These are phyloP conservation scores for Argopecten irradians DNA, from an alignment of 1,140 invertebrate species.

Conservation along the genomic window DNA sequence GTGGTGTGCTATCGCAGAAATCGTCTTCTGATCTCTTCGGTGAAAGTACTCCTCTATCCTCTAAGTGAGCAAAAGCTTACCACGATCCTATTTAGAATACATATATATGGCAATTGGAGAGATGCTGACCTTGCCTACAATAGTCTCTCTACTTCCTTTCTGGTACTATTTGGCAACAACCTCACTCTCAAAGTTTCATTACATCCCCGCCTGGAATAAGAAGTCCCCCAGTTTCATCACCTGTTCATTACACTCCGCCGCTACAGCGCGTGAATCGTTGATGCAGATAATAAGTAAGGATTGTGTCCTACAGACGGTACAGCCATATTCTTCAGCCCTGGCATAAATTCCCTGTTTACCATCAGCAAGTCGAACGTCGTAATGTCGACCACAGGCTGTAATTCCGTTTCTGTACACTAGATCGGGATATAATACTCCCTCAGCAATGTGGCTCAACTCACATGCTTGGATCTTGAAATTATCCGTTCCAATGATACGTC, in stretches of 20 bases:
- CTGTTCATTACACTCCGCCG: conserved; percentile 57
- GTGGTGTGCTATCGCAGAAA: not conserved
- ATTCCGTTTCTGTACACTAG: conserved; percentile 50
- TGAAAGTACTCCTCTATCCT: too few relatives aligned
- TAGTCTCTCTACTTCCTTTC: too few relatives aligned
- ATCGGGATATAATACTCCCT: conserved; percentile 42
- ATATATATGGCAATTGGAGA: too few relatives aligned
- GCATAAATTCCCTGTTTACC: conserved; percentile 59
- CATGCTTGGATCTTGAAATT: conserved; percentile 36
- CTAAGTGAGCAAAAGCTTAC: too few relatives aligned
- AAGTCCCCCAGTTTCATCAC: conserved; percentile 61
- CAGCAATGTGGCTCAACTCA: conserved; percentile 43
- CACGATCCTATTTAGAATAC: too few relatives aligned
- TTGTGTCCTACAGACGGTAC: conserved; percentile 58
- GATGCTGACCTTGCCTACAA: too few relatives aligned
- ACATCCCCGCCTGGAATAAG: conserved; percentile 51
- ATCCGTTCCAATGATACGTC: conserved; percentile 31
- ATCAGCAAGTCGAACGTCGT: conserved; percentile 57
- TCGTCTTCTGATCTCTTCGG: not conserved
- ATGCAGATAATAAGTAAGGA: conserved; percentile 53
- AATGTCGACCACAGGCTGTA: conserved; percentile 47
- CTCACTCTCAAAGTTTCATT: not conserved
- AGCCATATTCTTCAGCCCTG: conserved; percentile 48
- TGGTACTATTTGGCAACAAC: too few relatives aligned
- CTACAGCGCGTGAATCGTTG: conserved; percentile 43